Percentiles rank a stretch among this genome's conserved stretches.
These are phyloP conservation scores for Ceratitis capitata DNA, from an alignment of 1,140 invertebrate genomes.

Conservation along the genomic window DNA sequence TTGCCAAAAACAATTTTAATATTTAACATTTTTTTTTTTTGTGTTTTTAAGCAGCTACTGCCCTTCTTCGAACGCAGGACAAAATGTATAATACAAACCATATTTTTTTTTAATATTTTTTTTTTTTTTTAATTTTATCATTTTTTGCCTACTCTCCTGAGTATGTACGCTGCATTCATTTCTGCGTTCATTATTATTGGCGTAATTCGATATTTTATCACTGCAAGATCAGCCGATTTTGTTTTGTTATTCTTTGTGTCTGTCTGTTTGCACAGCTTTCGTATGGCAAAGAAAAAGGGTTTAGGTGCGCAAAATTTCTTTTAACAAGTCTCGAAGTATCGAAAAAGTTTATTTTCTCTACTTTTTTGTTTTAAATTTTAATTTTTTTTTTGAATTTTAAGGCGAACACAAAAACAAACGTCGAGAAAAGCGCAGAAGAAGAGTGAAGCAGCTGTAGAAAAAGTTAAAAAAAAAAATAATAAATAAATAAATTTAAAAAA, in stretches of 20 bases:
- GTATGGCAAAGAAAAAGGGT: constrained; percentile 16
- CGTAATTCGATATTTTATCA: constrained; percentile 45
- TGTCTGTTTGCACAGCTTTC: constrained; percentile 41
- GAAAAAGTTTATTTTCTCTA: background rate
- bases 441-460: background rate
- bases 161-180: background rate
- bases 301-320: constrained; percentile 9
- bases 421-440: background rate
- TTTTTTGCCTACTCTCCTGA: background rate
- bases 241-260: no score
- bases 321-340: constrained; percentile 2
- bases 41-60: background rate
- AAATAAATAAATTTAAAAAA: background rate
- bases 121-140: background rate
- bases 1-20: background rate
- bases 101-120: background rate
- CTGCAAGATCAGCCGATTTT: constrained; percentile 41
- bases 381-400: no score
- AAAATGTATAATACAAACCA: background rate
- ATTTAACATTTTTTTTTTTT: background rate
- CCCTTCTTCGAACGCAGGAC: background rate
- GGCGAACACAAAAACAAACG: no score
- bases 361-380: background rate
- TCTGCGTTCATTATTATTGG: constrained; percentile 38
- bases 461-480: background rate